Conservation (phyloP, 2,113 vertebrate genomes). For the Urocitellus parryii region DNA sequence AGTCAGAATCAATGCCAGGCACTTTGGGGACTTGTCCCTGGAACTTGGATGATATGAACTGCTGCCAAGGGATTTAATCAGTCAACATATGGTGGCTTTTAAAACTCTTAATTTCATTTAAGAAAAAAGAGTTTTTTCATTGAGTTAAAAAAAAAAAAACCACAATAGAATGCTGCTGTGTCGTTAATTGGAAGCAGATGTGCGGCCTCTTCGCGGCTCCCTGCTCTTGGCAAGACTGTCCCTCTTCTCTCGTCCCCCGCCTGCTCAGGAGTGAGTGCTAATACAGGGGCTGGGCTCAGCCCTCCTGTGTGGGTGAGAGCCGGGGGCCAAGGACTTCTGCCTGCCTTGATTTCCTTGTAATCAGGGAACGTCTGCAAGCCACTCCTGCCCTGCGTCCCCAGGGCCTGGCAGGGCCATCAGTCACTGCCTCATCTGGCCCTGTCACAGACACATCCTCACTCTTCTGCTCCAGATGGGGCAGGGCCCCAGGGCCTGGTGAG, state of each 20-base stretch:
- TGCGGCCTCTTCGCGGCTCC: rapidly evolving
- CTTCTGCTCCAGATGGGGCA: background rate
- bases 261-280: no score
- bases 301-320: background rate
- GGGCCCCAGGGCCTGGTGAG: background rate
- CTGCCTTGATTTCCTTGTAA: background rate
- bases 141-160: background rate
- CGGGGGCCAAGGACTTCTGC: rapidly evolving
- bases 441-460: background rate
- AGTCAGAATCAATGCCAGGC: background rate
- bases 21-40: background rate
- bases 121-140: background rate
- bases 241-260: rapidly evolving
- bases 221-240: rapidly evolving
- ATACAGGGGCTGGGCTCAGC: background rate
- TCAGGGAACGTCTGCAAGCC: background rate
- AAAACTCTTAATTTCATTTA: conserved; percentile 43
- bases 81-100: background rate
- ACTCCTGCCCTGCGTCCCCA: background rate
- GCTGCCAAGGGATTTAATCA: background rate
- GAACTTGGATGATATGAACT: background rate
- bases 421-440: background rate
- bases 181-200: background rate
- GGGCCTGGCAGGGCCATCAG: background rate
- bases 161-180: background rate